A percentile compares a stretch with the other conserved stretches of the same genome.
phyloP scores from a whole-genome alignment of 2,113 vertebrate species.

The Arenaria interpres region DNA sequence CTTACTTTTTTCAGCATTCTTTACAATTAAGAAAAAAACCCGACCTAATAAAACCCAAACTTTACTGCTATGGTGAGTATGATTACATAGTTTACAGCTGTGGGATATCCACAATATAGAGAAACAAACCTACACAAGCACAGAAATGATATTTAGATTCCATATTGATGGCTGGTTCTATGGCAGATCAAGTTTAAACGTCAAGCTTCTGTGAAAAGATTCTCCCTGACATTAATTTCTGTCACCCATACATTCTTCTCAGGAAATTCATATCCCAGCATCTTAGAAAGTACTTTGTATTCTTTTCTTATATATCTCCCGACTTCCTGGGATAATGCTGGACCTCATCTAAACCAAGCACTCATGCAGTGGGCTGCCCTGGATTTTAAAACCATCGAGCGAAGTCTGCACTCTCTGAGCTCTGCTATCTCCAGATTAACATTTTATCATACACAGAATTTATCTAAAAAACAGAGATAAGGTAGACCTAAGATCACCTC shows the following conservation, averaged over 20 bases:
- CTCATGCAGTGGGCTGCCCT: not conserved
- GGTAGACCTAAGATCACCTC: not conserved
- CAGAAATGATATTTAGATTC: conserved; percentile 11
- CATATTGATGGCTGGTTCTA: not conserved
- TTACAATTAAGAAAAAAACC: not conserved
- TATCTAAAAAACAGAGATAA: not conserved
- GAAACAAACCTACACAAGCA: not conserved
- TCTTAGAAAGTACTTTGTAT: not conserved
- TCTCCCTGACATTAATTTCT: not conserved
- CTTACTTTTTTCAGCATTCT: not conserved
- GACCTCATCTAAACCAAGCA: not conserved
- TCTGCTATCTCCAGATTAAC: not conserved
- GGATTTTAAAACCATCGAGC: not conserved
- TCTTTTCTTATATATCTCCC: not conserved
- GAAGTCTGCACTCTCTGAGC: not conserved
- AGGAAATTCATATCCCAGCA: not conserved
- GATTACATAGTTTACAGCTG: not conserved
- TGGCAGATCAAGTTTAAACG: not conserved
- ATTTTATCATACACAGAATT: not conserved
- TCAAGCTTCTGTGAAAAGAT: not conserved
- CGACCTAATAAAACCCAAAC: not conserved
- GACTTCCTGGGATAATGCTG: not conserved
- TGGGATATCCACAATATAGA: not conserved
- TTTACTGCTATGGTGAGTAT: not conserved
- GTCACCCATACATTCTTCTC: not conserved